phyloP scores from a whole-genome alignment of 2,113 vertebrate genomes.

The Gymnocephalus cernua region DNA sequence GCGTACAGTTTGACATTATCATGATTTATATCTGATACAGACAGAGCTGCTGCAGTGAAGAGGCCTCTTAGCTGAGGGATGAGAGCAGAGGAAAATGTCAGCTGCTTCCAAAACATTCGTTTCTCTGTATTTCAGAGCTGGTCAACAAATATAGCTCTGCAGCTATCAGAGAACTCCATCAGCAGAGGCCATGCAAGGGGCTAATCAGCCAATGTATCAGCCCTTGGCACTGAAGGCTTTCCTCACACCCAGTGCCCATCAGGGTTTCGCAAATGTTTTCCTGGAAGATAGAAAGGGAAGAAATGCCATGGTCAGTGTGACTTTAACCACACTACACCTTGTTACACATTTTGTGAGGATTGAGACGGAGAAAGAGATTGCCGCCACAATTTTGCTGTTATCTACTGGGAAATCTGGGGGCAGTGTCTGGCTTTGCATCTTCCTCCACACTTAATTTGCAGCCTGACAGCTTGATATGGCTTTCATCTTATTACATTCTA shows the following conservation, averaged over 20 bases:
- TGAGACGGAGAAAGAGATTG: conserved; percentile 2
- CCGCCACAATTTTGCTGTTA: neutral
- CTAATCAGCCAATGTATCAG: conserved; percentile 57
- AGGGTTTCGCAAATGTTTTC: conserved; percentile 35
- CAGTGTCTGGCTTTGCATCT: conserved; percentile 16
- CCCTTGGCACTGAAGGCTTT: conserved; percentile 47
- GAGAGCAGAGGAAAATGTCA: conserved; percentile 68
- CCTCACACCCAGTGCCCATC: conserved; percentile 33
- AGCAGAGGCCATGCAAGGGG: conserved; percentile 42
- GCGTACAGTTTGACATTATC: conserved; percentile 59
- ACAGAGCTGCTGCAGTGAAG: conserved; percentile 49
- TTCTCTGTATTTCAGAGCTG: conserved; percentile 45
- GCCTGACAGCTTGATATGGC: neutral
- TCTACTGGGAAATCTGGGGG: conserved; percentile 6
- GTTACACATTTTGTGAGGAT: conserved; percentile 5
- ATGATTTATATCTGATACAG: conserved; percentile 52
- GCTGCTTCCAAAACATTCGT: conserved; percentile 60
- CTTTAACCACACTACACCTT: conserved; percentile 36
- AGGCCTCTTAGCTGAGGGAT: conserved; percentile 64
- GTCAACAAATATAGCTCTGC: conserved; percentile 46
- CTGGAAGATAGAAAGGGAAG: conserved; percentile 33
- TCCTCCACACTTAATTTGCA: neutral
- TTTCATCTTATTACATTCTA: neutral
- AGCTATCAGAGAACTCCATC: conserved; percentile 58
- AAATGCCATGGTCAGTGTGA: conserved; percentile 52